Conservation (phyloP, 2,113 vertebrate species). For the Atlantisia rogersi region DNA sequence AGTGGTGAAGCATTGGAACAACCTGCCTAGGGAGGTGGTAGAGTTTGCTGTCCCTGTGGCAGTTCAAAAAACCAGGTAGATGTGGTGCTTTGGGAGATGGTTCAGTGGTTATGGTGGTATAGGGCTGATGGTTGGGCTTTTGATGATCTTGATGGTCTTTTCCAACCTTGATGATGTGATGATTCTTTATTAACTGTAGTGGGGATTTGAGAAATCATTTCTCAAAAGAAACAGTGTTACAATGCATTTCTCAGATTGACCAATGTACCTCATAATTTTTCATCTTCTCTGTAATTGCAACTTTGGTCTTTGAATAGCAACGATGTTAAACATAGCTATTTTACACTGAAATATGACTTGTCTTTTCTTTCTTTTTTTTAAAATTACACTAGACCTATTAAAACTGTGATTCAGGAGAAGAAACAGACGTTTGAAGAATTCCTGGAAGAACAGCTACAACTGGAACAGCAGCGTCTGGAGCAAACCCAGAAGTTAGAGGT, state of each 20-base stretch:
- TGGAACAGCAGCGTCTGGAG: conserved; percentile 86
- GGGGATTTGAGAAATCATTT: not conserved
- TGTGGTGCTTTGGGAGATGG: too few relatives aligned
- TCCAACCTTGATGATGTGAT: too few relatives aligned
- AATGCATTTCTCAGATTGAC: not conserved
- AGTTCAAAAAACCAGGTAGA: too few relatives aligned
- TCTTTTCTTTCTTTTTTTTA: not conserved
- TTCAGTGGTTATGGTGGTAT: too few relatives aligned
- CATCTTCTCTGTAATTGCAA: not conserved
- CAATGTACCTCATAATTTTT: not conserved
- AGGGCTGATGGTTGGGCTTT: too few relatives aligned
- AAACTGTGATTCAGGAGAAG: conserved; percentile 77
- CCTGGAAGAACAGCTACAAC: conserved; percentile 88
- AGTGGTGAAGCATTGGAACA: too few relatives aligned
- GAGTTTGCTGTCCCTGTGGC: too few relatives aligned
- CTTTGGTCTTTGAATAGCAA: not conserved
- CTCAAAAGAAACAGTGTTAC: not conserved
- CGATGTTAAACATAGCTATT: not conserved
- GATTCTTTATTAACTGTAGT: not conserved
- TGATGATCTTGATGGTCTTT: too few relatives aligned
- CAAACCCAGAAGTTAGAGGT: conserved; percentile 79
- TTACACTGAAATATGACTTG: not conserved
- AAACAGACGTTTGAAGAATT: conserved; percentile 92
- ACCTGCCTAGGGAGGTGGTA: too few relatives aligned
- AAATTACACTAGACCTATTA: conserved; percentile 83